Base-by-base conservation (phyloP, 2,888 invertebrate genomes). In the Synanthedon tipuliformis region DNA sequence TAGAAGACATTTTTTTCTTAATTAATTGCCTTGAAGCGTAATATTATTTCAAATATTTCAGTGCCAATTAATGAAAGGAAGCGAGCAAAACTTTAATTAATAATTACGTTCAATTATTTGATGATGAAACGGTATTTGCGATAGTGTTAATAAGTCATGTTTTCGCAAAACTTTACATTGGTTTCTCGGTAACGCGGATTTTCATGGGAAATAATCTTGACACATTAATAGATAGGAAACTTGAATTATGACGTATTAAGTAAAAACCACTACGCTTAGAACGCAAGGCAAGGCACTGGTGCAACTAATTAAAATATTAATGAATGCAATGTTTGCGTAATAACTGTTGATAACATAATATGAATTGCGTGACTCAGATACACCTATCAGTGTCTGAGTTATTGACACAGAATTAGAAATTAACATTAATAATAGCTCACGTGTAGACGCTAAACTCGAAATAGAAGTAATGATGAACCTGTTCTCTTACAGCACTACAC, bases 91-190 rank as follows among this genome's bases (percentile, higher is more conserved):
- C 56, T 56, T n/a, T 56, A 53, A 59, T 57, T 52, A 58, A 55
- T 56, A 57, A 61, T 64, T 56, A 57, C 53, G 55, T 51, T 41
- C 52, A 64, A 62, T 64, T 60, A 53, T 57, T 59, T 56, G 45
- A 55, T 60, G 57, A 59, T 54, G 57, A 60, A 60, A 54, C 58
- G 56, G 57, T 56, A 58, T 61, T 61, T 52, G 55, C 48, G 54
- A 56, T 51, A 51, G 50, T 40, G 52, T 57, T 54, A 51, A 60
- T 55, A 57, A 34, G 45, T 45, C 45, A 45, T 45, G 15, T 55
- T 51, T 54, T 52, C 52, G 57, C 53, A 51, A 55, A 45, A 52
- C 54, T 54, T 34, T 34, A 50, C 10, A 34, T 34, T 8, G 2
- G 10, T 10, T 34, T 10, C 7, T 34, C 34, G 7, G 34, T 34